phyloP scores from a whole-genome alignment of 2,888 invertebrate genomes.

The Troglohyphantes excavatus region DNA sequence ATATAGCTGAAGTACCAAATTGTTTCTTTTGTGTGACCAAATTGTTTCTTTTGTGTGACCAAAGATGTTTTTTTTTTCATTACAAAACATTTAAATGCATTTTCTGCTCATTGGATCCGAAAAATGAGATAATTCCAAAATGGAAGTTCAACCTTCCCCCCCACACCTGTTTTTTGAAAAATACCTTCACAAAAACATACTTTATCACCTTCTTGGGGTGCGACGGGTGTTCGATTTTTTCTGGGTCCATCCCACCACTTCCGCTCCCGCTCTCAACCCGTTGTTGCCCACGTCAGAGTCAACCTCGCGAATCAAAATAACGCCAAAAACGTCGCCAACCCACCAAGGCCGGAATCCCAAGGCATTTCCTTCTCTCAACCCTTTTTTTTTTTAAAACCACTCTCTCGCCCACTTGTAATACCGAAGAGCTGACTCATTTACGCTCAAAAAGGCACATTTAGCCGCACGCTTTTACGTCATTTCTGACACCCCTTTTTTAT shows the following conservation, averaged over 20 bases:
- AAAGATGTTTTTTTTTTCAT: too few relatives aligned
- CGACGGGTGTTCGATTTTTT: background rate
- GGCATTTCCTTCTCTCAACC: background rate
- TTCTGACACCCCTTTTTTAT: conserved; percentile 19
- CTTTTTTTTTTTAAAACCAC: conserved; percentile 22
- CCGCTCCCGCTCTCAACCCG: conserved; percentile 25
- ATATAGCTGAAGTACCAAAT: too few relatives aligned
- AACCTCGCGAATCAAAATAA: conserved; percentile 13
- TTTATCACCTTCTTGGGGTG: background rate
- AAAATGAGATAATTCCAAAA: too few relatives aligned
- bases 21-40: too few relatives aligned
- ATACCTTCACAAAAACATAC: background rate
- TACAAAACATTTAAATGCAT: too few relatives aligned
- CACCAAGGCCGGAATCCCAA: conserved; percentile 12
- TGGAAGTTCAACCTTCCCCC: too few relatives aligned
- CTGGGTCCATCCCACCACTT: conserved; percentile 57
- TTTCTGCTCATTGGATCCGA: too few relatives aligned
- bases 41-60: too few relatives aligned
- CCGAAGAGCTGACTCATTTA: conserved; percentile 57
- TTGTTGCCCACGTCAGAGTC: background rate
- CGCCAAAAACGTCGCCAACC: conserved; percentile 65
- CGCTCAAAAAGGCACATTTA: conserved; percentile 40
- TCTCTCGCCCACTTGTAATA: conserved; percentile 50
- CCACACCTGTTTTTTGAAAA: too few relatives aligned
- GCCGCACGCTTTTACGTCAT: conserved; percentile 29